Base-by-base conservation (phyloP, 2,113 vertebrate species). In the Pollimyrus isidori region DNA sequence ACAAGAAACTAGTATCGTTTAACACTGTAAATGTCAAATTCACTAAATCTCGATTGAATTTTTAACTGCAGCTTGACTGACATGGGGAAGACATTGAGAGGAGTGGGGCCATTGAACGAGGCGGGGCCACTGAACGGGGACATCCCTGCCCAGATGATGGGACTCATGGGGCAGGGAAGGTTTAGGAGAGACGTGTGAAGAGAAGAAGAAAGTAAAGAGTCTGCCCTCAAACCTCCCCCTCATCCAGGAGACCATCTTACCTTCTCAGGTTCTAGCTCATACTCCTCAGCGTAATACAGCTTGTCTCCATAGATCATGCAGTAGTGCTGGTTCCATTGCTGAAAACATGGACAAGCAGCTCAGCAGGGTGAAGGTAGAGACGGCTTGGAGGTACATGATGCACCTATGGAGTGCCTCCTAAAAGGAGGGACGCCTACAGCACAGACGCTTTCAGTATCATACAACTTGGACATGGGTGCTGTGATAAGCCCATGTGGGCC, bases 311-410 rank as follows among this genome's bases (percentile, higher is more conserved):
- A 96, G 88, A 99, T 95, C 92, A 98, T 97, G 6, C 98, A 99
- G 93, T 98, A 99, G 94, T 99, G 98, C 39, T 95, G 96, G 90
- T 97, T 97, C 98, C 98, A 99, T 89, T 94, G 96, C 98, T 99
- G 92, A 89, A 46, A 90, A 86, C 35, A 53, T 45, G 45, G 11
- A 21, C n/a, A 82, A 46, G 58, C 26, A 52, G 13, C 69, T 76
- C 42, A 39, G 26, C 3, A 56, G 62, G 30, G 1, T 52, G n/a
- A 11, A 86, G 46, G 3, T 9, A 7, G 26, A 52, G 26, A 15
- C 19, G 21, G 13, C 52, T 53, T 53, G 7, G n/a, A 52, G 7
- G 23, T 2, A 3, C 46, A 13, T 45, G 7, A 2, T 9, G 46
- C 19, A n/a, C 6, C 45, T 48, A 6, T 82, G 80, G 3, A n/a